phyloP scores from a whole-genome alignment of 1,140 invertebrate species.

The Episyrphus balteatus region DNA sequence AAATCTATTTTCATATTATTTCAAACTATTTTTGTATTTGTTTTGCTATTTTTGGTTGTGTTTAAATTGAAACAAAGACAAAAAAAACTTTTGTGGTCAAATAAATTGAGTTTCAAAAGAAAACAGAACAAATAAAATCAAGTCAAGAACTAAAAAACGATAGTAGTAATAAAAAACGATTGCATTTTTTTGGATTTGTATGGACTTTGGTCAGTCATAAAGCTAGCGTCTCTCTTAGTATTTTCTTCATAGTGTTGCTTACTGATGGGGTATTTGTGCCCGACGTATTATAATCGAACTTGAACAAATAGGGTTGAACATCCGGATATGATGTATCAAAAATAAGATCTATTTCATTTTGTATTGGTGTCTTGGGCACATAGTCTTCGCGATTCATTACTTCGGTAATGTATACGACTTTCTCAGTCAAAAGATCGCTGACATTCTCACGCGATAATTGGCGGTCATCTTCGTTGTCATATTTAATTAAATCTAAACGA shows the following conservation, averaged over 20 bases:
- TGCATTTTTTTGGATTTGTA: not conserved
- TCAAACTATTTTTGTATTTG: too few relatives aligned
- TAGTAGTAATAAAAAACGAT: not conserved
- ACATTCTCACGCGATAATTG: constrained; percentile 80
- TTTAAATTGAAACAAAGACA: too few relatives aligned
- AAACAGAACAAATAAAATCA: too few relatives aligned
- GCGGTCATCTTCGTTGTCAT: constrained; percentile 78
- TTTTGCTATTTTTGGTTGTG: too few relatives aligned
- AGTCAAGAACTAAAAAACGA: too few relatives aligned
- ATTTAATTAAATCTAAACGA: constrained; percentile 72
- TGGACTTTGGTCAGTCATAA: constrained; percentile 41
- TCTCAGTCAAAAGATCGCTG: constrained; percentile 83
- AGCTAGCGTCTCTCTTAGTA: constrained; percentile 77
- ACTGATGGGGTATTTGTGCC: constrained; percentile 61
- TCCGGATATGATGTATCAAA: constrained; percentile 89
- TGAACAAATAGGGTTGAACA: constrained; percentile 92
- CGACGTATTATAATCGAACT: constrained; percentile 65
- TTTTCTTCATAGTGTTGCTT: constrained; percentile 78
- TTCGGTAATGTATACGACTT: constrained; percentile 86
- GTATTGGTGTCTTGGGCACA: constrained; percentile 87
- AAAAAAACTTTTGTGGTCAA: too few relatives aligned
- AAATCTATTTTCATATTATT: too few relatives aligned
- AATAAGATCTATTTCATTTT: constrained; percentile 82
- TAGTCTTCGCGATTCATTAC: constrained; percentile 92
- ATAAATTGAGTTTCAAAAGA: too few relatives aligned